Evolutionary conservation across 2,888 invertebrate genomes (phyloP), one percentile per base, ranked within the genome.

Genomic region (Tromatobia lineatoria): DNA sequence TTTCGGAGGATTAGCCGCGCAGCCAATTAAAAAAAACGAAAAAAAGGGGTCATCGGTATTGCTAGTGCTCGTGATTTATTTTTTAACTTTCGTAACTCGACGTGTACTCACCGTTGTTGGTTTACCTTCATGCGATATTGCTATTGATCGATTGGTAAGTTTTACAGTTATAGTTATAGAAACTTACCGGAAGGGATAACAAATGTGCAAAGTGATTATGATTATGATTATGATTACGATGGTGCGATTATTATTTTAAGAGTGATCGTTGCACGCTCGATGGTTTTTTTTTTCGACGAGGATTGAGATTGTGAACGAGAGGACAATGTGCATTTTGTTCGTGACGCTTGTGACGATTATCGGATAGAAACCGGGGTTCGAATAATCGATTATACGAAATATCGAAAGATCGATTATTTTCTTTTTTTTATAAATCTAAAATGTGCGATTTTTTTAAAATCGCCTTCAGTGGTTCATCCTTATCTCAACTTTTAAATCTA

Each of bases 1-100:
- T 85, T 89, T 87, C 81, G 87, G 89, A 89, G 89, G 88, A 92
- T 89, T 92, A 90, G 87, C 20, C 69, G 81, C 77, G 69, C 80
- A 47, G 57, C 29, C 29, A 4, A 2, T 29, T 29, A 25, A 47
- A 54, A 78, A n/a, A 61, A 0, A 61, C n/a, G 38, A 34, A n/a
- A 52, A 79, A 73, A 29, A 75, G 85, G 82, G 85, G 82, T 67
- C 85, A 52, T 73, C 57, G 52, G 52, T 13, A 47, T 34, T 20
- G 57, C 20, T 77, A 78, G 84, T 83, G 83, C 73, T 61, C 23
- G 34, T 18, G 67, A 29, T 13, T 50, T n/a, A n/a, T 47, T 38
- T 6, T 70, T 25, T 54, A 11, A 38, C 45, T 6, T 34, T 13
- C 8, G 38, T 34, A 29, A 59, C 59, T 15, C 15, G 1, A 29